phyloP scores from a whole-genome alignment of 2,888 invertebrate species.

The Hedychridium roseum region DNA sequence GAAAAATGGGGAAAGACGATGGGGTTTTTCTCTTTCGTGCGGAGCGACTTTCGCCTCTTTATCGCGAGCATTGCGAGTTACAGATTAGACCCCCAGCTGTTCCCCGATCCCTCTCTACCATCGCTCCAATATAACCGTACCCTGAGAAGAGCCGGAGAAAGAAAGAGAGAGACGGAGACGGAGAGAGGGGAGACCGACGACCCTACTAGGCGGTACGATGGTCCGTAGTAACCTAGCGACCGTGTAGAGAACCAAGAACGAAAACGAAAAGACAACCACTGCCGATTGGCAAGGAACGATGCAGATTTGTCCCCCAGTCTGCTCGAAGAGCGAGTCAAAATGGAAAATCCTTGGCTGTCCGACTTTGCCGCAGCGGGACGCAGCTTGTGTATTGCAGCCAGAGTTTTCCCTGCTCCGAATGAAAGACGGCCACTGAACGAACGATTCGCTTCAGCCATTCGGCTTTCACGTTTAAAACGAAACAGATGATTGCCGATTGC shows the following conservation, averaged over 20 bases:
- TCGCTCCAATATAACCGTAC: constrained; percentile 14
- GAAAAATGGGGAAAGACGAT: constrained; percentile 3
- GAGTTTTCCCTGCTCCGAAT: too few relatives aligned
- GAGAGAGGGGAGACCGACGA: constrained; percentile 19
- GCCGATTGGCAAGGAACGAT: constrained; percentile 7
- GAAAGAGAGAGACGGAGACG: not conserved
- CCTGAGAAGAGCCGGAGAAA: constrained; percentile 21
- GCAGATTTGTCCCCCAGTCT: too few relatives aligned
- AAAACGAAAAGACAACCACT: constrained; percentile 21
- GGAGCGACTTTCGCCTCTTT: constrained; percentile 15
- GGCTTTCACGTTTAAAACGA: too few relatives aligned
- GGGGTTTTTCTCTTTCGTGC: not conserved
- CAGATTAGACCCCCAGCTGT: constrained; percentile 41
- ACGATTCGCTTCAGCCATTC: too few relatives aligned
- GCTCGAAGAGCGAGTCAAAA: too few relatives aligned
- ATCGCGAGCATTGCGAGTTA: constrained; percentile 22
- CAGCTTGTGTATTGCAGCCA: too few relatives aligned
- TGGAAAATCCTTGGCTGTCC: too few relatives aligned
- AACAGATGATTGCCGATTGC: too few relatives aligned
- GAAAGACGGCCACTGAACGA: too few relatives aligned
- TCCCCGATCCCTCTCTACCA: constrained; percentile 24
- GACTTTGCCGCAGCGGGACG: too few relatives aligned
- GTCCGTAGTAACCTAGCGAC: constrained; percentile 40
- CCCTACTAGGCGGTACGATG: constrained; percentile 28
- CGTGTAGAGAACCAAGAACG: constrained; percentile 26